Percentiles rank a stretch among this genome's conserved stretches.
Evolutionary conservation across 1,140 invertebrate genomes (phyloP).

Genomic region (Druon quercuslanigerum): DNA sequence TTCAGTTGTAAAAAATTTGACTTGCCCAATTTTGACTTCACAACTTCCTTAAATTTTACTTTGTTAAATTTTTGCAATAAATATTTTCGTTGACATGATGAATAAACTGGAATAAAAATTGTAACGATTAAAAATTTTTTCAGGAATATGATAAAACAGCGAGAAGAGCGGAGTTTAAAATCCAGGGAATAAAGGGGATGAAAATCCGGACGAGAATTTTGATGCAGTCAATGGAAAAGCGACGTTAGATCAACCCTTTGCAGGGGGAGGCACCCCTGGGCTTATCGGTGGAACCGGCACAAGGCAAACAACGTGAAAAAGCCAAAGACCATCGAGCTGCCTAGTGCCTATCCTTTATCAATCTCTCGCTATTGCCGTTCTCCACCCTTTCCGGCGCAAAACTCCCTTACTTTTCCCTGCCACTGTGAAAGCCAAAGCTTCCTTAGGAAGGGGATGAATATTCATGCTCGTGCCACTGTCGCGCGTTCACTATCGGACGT

Average conservation of each 20-base stretch:
- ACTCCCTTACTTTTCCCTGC: slow-evolving; percentile 51
- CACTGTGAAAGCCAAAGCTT: slow-evolving; percentile 55
- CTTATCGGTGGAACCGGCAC: slow-evolving; percentile 45
- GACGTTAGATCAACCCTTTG: slow-evolving; percentile 24
- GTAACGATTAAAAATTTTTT: too few species aligned
- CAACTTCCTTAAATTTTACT: too few species aligned
- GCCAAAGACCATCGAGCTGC: slow-evolving; percentile 63
- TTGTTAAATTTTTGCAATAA: too few species aligned
- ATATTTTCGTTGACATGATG: too few species aligned
- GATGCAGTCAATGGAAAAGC: slow-evolving; percentile 24
- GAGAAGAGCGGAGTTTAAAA: background rate
- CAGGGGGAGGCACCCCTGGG: background rate
- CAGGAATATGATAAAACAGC: too few species aligned
- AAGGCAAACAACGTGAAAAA: slow-evolving; percentile 71
- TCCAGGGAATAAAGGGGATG: background rate
- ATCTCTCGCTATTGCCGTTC: slow-evolving; percentile 57
- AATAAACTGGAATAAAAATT: too few species aligned
- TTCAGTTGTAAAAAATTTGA: too few species aligned
- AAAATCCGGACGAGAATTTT: slow-evolving; percentile 22
- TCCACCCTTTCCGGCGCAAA: slow-evolving; percentile 48
- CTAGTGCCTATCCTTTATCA: slow-evolving; percentile 72
- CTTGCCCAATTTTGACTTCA: too few species aligned
- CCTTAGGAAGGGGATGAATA: slow-evolving; percentile 74
- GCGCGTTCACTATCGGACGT: slow-evolving; percentile 69
- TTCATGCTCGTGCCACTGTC: slow-evolving; percentile 70